Conservation (phyloP, 2,888 invertebrate species). For the Kuschelorhynchus macadamiae region DNA sequence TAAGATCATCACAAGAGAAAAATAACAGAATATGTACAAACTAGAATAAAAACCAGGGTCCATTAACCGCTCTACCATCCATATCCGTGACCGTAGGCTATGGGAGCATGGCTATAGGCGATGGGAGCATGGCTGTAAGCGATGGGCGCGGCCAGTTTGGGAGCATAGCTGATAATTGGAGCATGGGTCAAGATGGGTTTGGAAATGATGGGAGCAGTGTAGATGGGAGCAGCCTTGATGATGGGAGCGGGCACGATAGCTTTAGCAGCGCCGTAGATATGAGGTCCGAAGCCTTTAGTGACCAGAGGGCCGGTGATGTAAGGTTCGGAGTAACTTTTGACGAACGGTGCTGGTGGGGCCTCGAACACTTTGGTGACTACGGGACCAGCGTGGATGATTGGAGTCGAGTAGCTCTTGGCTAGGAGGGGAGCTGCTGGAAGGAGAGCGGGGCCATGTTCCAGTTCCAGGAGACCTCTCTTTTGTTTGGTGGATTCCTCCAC, state of each 20-base stretch:
- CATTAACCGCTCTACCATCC: slow-evolving; percentile 22
- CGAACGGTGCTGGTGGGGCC: slow-evolving; percentile 32
- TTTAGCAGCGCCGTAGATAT: slow-evolving; percentile 48
- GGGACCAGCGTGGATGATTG: slow-evolving; percentile 39
- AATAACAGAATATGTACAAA: slow-evolving; percentile 34
- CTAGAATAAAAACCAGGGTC: slow-evolving; percentile 4
- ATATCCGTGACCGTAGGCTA: slow-evolving; percentile 14
- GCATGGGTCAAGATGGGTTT: slow-evolving; percentile 45
- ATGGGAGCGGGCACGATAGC: slow-evolving; percentile 48
- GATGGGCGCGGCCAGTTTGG: slow-evolving; percentile 29
- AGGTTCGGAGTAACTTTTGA: slow-evolving; percentile 49
- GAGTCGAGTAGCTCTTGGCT: slow-evolving; percentile 50
- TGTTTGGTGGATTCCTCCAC: slow-evolving; percentile 31
- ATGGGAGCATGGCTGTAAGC: too few relatives aligned
- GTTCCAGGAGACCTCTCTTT: slow-evolving; percentile 37
- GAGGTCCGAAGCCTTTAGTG: slow-evolving; percentile 51
- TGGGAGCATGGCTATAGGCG: too few relatives aligned
- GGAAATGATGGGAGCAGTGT: slow-evolving; percentile 46
- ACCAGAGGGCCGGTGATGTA: slow-evolving; percentile 39
- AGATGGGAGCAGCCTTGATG: slow-evolving; percentile 40
- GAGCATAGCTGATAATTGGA: slow-evolving; percentile 32
- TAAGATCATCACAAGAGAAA: slow-evolving; percentile 45
- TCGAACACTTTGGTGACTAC: slow-evolving; percentile 43
- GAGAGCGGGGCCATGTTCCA: slow-evolving; percentile 31
- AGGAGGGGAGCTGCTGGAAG: slow-evolving; percentile 50